These are phyloP conservation scores for Hoplostethus mediterraneus DNA, from an alignment of 2,797 vertebrate genomes.

Conservation along the genomic window DNA sequence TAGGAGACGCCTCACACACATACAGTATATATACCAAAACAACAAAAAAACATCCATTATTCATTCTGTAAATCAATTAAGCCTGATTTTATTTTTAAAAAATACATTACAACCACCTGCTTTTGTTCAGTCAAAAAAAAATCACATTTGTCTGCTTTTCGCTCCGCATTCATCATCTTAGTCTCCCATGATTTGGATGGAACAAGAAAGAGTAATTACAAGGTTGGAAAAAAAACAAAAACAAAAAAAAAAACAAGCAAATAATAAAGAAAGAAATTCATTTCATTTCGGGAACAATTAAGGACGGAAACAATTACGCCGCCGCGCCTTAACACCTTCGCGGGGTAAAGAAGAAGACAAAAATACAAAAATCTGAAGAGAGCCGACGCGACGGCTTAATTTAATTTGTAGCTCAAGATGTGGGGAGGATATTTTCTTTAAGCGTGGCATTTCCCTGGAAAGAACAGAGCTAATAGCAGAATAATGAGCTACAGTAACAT, in stretches of 20 bases:
- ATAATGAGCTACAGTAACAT: conserved; percentile 71
- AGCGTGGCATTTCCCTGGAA: conserved; percentile 68
- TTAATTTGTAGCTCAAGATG: conserved; percentile 63
- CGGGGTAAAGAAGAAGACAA: neutral
- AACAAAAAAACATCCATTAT: conserved; percentile 21
- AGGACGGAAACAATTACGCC: conserved; percentile 43
- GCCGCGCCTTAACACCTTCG: conserved; percentile 30
- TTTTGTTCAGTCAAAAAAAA: conserved; percentile 3
- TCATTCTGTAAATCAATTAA: conserved; percentile 33
- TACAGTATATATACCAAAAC: neutral
- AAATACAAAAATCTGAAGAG: conserved; percentile 30
- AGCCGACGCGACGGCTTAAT: conserved; percentile 59
- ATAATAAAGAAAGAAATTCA: neutral
- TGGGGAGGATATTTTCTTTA: conserved; percentile 61
- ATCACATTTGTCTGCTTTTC: neutral
- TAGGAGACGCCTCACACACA: neutral
- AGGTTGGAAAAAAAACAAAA: conserved; percentile 20
- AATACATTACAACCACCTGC: conserved; percentile 22
- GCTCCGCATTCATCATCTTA: neutral
- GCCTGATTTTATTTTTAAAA: neutral
- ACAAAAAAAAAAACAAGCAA: no score
- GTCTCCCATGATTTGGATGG: conserved; percentile 27
- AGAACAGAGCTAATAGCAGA: conserved; percentile 71
- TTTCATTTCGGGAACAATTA: conserved; percentile 59
- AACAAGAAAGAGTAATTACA: conserved; percentile 31